phyloP scores from a whole-genome alignment of 2,888 invertebrate genomes.

The Chorisops tibialis region DNA sequence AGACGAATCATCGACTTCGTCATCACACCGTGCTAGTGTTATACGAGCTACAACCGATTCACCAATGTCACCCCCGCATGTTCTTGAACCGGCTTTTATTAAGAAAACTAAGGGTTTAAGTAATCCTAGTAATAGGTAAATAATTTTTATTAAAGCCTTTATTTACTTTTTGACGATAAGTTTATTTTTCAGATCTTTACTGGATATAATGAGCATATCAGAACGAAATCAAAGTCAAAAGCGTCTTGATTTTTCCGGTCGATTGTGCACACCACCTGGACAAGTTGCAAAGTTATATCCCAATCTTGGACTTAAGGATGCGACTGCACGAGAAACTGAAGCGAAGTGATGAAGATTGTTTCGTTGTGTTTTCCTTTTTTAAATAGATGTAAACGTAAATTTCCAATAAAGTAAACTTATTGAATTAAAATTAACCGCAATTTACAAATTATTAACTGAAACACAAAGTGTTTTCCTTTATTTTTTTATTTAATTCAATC shows the following conservation, averaged over 20 bases:
- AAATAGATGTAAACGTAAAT: background rate
- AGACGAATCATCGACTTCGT: constrained; percentile 19
- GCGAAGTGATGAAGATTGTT: constrained; percentile 25
- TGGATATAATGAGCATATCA: constrained; percentile 57
- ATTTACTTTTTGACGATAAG: background rate
- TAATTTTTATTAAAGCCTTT: too few species aligned
- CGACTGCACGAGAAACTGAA: constrained; percentile 35
- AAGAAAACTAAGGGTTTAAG: constrained; percentile 40
- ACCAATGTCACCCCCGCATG: constrained; percentile 76
- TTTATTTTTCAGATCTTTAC: constrained; percentile 49
- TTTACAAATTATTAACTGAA: too few species aligned
- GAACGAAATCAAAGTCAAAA: constrained; percentile 54
- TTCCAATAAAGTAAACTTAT: background rate
- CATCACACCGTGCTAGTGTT: constrained; percentile 49
- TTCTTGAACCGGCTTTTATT: constrained; percentile 43
- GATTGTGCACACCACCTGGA: constrained; percentile 64
- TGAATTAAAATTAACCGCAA: too few species aligned
- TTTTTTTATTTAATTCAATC: background rate
- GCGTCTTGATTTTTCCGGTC: constrained; percentile 60
- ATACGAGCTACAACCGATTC: constrained; percentile 80
- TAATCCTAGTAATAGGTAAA: constrained; percentile 42
- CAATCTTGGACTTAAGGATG: constrained; percentile 56
- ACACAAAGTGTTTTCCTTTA: too few species aligned
- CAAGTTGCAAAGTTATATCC: constrained; percentile 70
- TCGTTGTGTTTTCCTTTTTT: background rate